Evolutionary conservation across 2,888 invertebrate genomes (phyloP).

Genomic region (Creontiades dilutus): DNA sequence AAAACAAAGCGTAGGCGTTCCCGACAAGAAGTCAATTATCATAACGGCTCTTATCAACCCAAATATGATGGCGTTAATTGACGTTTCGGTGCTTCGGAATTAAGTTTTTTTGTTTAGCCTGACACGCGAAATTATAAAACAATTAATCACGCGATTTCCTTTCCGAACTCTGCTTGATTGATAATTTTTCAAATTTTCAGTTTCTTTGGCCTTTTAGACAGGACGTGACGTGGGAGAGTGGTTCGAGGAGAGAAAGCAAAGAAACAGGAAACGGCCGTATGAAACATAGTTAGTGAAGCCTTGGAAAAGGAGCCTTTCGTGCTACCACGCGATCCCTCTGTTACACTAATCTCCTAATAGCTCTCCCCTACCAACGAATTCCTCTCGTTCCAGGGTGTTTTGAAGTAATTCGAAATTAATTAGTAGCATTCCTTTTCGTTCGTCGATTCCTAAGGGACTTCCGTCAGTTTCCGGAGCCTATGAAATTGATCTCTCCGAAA

Average conservation of each 20-base stretch:
- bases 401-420: conserved; percentile 36
- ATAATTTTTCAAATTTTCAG: no score
- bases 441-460: neutral
- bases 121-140: no score
- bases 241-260: neutral
- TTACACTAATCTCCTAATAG: conserved; percentile 53
- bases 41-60: no score
- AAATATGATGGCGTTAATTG: no score
- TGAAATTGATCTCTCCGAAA: neutral
- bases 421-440: neutral
- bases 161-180: no score
- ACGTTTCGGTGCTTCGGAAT: no score
- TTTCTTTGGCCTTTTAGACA: neutral
- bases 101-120: no score
- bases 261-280: neutral
- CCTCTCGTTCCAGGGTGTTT: conserved; percentile 23
- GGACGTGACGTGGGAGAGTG: neutral
- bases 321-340: conserved; percentile 61
- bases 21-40: no score
- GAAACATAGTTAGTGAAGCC: neutral
- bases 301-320: conserved; percentile 45
- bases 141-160: no score
- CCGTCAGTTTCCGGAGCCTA: neutral
- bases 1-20: no score
- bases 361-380: neutral